Evolutionary conservation across 2,113 vertebrate genomes (phyloP), one percentile per base, ranked within the genome.

Genomic region (Ovis canadensis): DNA sequence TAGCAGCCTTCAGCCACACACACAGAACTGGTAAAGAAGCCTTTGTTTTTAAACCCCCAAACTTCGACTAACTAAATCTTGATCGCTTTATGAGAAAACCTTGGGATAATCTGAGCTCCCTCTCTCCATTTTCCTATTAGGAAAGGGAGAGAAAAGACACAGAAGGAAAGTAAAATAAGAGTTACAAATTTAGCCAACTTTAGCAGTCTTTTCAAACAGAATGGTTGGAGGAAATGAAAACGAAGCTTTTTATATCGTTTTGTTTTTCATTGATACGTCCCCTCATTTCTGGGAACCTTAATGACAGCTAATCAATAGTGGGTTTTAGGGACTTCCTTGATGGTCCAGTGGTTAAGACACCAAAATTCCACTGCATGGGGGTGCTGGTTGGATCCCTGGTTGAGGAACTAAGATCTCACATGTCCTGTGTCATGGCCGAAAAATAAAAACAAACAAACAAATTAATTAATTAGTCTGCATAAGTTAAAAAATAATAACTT

Each of bases 1-100:
- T 27, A 86, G 78, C 29, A 54, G 43, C 33, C 54, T 77, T 81
- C 64, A 94, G 48, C 48, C 92, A 86, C 81, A 71, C 91, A 94
- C 83, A 90, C 16, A 93, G 52, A 33, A 88, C 36, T 81, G 21
- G 80, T 83, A n/a, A 67, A 52, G 36, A n/a, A 57, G 10, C 16
- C 74, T 27, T 71, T 77, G 80, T 40, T 64, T 62, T 82, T 16
- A 9, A 60, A 7, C 19, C 27, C 16, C 27, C 23, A 80, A 71
- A 77, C 36, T 55, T 27, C 11, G 48, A 80, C 54, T 29, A 83
- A 64, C 33, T 45, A 93, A 88, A 93, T n/a, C 59, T 48, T 54
- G 33, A 48, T 36, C 31, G 2, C 13, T 33, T 52, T 64, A 5
- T 54, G 86, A 78, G 33, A 36, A 90, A 80, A 33, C 36, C 67